Percentiles rank a stretch among this genome's conserved stretches.
Conservation (phyloP, 2,888 invertebrate species). For the Acholoe squamosa region DNA sequence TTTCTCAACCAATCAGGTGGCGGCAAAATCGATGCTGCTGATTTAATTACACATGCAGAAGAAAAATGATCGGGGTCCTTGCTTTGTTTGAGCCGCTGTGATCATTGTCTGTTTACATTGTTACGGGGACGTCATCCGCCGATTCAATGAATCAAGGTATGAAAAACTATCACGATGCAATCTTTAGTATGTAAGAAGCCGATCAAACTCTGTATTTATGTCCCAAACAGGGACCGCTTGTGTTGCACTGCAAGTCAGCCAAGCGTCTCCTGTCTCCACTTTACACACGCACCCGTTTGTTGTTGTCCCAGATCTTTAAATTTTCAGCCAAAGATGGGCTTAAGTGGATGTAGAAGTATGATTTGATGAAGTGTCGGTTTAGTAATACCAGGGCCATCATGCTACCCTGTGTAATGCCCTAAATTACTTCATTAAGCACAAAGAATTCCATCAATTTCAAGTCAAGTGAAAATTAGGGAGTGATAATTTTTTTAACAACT, state of each 20-base stretch:
- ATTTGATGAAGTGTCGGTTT: too few relatives aligned
- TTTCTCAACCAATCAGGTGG: slow-evolving; percentile 49
- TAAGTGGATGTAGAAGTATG: too few relatives aligned
- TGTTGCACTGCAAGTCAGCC: background rate
- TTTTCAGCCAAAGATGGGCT: background rate
- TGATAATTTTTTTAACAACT: too few relatives aligned
- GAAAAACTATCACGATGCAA: background rate
- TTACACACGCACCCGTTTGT: background rate
- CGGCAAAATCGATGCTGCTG: background rate
- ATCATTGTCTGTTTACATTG: slow-evolving; percentile 59
- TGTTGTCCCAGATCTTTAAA: slow-evolving; percentile 19
- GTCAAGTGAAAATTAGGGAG: too few relatives aligned
- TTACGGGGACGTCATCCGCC: slow-evolving; percentile 58
- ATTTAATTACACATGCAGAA: slow-evolving; percentile 60
- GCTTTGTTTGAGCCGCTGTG: slow-evolving; percentile 39
- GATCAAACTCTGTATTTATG: too few relatives aligned
- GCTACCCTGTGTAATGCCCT: too few relatives aligned
- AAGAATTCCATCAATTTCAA: too few relatives aligned
- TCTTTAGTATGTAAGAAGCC: too few relatives aligned
- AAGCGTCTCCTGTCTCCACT: slow-evolving; percentile 5
- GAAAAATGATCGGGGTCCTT: slow-evolving; percentile 36
- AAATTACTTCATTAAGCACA: too few relatives aligned
- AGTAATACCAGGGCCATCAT: too few relatives aligned
- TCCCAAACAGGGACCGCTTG: background rate
- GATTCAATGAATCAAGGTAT: slow-evolving; percentile 51